Percentiles rank a stretch among this genome's conserved stretches.
Evolutionary conservation across 2,797 vertebrate genomes (phyloP).

Genomic region (Sebastolobus altivelis): DNA sequence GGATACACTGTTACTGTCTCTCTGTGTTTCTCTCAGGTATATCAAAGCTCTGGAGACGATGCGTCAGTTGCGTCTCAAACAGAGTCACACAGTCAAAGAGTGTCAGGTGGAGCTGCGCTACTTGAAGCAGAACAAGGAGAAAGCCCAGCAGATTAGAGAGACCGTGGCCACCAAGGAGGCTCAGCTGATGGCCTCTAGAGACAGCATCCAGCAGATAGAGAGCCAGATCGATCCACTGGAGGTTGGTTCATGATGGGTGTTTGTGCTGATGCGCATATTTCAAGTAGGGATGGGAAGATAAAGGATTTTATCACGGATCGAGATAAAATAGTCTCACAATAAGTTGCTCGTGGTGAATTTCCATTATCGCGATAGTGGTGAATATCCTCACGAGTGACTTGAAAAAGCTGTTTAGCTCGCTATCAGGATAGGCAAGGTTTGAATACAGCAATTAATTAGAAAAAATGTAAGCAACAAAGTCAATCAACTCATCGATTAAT

Average conservation of each 20-base stretch:
- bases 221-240: constrained; percentile 92
- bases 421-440: neutral
- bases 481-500: neutral
- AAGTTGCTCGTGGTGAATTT: no score
- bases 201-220: constrained; percentile 90
- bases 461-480: neutral
- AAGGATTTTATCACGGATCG: no score
- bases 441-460: neutral
- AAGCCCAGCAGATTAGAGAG: constrained; percentile 91
- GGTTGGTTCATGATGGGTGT: constrained; percentile 78
- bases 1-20: neutral
- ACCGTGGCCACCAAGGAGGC: constrained; percentile 89
- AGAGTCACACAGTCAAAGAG: constrained; percentile 87
- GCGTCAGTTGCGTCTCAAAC: constrained; percentile 89
- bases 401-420: no score
- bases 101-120: constrained; percentile 93
- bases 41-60: constrained; percentile 97
- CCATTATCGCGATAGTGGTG: no score
- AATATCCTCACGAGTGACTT: no score
- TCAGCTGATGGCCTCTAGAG: constrained; percentile 92
- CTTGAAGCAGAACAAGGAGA: constrained; percentile 96
- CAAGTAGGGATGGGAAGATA: no score
- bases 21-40: constrained; percentile 84
- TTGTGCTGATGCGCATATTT: neutral
- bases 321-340: no score